Evolutionary conservation across 2,113 vertebrate species (phyloP).

Genomic region (Eubucco bourcierii): DNA sequence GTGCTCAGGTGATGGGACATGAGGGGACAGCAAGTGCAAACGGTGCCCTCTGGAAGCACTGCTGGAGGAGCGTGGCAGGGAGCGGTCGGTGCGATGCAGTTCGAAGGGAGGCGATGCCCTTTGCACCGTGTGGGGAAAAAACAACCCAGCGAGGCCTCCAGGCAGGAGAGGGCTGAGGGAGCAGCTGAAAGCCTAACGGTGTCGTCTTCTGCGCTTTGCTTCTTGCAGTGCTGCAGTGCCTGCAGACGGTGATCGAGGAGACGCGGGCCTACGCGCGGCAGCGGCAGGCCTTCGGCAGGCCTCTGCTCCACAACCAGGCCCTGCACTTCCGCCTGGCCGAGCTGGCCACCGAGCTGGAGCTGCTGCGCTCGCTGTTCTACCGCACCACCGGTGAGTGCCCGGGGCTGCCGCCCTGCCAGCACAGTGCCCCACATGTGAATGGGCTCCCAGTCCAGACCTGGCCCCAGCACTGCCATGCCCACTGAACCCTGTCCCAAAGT

Average conservation of each 20-base stretch:
- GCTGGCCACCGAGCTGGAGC: conserved; percentile 84
- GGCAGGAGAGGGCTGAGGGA: no score
- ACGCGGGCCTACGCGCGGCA: conserved; percentile 82
- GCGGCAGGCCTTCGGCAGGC: conserved; percentile 77
- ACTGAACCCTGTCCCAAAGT: no score
- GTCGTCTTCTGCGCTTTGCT: neutral
- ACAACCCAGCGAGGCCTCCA: no score
- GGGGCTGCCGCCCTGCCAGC: no score
- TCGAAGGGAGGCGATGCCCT: neutral
- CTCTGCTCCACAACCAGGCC: conserved; percentile 82
- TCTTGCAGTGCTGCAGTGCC: conserved; percentile 70
- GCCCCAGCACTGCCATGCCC: no score
- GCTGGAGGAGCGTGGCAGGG: neutral
- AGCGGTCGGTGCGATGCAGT: neutral
- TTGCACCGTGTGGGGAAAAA: no score
- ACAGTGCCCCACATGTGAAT: no score
- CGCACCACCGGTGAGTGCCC: conserved; percentile 73
- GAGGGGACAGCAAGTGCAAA: neutral
- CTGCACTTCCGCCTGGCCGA: conserved; percentile 87
- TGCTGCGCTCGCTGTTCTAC: conserved; percentile 83
- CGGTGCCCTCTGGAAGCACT: neutral
- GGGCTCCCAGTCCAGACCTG: no score
- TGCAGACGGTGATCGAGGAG: conserved; percentile 82
- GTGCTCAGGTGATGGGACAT: neutral
- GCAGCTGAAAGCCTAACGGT: neutral